Base-by-base conservation (phyloP, 2,888 invertebrate species). In the Rhagonycha lutea region DNA sequence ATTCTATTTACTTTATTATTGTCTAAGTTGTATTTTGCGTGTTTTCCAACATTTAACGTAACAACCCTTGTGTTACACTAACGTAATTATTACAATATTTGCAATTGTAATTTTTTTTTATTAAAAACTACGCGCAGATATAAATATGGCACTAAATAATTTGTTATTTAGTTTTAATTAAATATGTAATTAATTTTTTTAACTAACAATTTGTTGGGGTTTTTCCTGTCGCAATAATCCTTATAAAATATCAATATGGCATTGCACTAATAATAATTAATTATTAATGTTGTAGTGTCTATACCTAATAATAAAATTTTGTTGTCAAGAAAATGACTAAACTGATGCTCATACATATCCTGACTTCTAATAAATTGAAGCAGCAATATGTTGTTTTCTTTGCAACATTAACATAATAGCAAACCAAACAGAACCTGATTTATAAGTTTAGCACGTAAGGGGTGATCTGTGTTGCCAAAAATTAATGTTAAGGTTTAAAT, bases 101-200 rank as follows among this genome's bases (percentile, higher is more conserved):
- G 47, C 47, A 47, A 47, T 47, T 47, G 47, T 47, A 47, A 47
- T 47, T 47, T 47, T 47, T n/a, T n/a, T 47, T 12, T 47, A 47
- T 47, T 47, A 47, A 47, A 47, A 47, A 47, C 7, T 47, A 47
- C n/a, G n/a, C n/a, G n/a, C 47, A 7, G 47, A 47, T 47, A 47
- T 65, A 65, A 65, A 65, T 65, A 65, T 65, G 63, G 63, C 63
- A 65, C 63, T 65, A 24, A 65, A 65, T 65, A 65, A 24, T 65
- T 65, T 65, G 63, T 65, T 65, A 65, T 65, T 65, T 65, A 65
- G 63, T 65, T 65, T 65, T 65, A 24, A 65, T 65, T 65, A 24
- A 65, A 26, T 65, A 24, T 65, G 12, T 65, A 65, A 65, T 65
- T 24, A 26, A 65, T 23, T 23, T 65, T 63, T 65, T 65, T 10